Base-by-base conservation (phyloP, 2,797 vertebrate species). In the Xiphophorus birchmanni region DNA sequence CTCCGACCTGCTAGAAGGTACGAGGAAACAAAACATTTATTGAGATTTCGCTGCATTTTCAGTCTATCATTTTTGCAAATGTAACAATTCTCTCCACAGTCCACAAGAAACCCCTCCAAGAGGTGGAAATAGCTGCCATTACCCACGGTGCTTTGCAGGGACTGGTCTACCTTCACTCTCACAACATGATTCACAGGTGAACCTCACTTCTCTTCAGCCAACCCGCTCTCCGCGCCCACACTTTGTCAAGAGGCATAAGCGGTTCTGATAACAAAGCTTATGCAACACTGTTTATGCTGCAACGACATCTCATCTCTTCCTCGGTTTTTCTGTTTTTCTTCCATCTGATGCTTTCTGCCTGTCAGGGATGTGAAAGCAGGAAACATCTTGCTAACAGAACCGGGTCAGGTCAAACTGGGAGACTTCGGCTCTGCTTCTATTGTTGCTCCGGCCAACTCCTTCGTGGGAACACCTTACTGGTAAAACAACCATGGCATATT, bases 151-250 rank as follows among this genome's bases (percentile, higher is more conserved):
- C 97, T 82, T 93, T 98, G 92, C 97, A 97, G 92, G 97, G 97
- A 86, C 90, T 98, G 94, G 97, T 97, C 21, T 98, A 98, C 92
- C 96, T 98, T 87, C 97, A 98, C 92, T 97, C 97, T 58, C 97
- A 98, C 96, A 98, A 97, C 94, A 98, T 98, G 97, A 98, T 98
- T 93, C 97, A 98, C 93, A 97, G 97, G 97, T 98, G 91, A 82
- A 32, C 60, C 78, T 75, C 26, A n/a, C 83, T 63, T 74, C 32
- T 85, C 73, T 81, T 44, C 72, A 73, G 88, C 77, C 80, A 52
- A 75, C 87, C 75, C 75, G 84, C 74, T 80, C 63, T 87, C 80
- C 76, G 82, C 87, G 47, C 84, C 86, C 86, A 87, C 88, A 87
- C 85, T 82, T 85, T 80, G 77, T 88, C 75, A 77, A 77, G 80